Evolutionary conservation across 2,113 vertebrate species (phyloP).

Genomic region (Corydoras sp.): DNA sequence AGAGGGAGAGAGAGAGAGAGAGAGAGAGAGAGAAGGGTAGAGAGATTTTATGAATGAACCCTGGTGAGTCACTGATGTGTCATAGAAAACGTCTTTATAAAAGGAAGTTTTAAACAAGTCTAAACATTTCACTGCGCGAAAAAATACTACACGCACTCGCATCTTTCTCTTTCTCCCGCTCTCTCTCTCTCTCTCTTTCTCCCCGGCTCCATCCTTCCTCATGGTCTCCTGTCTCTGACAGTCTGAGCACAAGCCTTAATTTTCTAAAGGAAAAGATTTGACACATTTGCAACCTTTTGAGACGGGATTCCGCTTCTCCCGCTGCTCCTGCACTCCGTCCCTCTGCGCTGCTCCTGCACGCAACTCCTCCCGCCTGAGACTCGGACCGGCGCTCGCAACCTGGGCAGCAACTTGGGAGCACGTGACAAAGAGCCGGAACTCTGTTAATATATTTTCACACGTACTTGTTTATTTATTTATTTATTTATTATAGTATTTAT

Average conservation of each 20-base stretch:
- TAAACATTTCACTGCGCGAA: slow-evolving; percentile 78
- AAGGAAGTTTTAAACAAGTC: slow-evolving; percentile 80
- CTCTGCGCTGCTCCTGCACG: slow-evolving; percentile 47
- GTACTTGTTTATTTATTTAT: slow-evolving; percentile 43
- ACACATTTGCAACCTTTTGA: slow-evolving; percentile 44
- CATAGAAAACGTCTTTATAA: slow-evolving; percentile 79
- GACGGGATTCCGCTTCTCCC: slow-evolving; percentile 18
- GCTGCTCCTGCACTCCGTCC: slow-evolving; percentile 40
- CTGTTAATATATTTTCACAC: slow-evolving; percentile 53
- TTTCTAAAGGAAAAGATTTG: slow-evolving; percentile 41
- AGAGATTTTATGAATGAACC: slow-evolving; percentile 76
- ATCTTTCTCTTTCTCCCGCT: slow-evolving; percentile 61
- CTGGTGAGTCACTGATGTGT: slow-evolving; percentile 76
- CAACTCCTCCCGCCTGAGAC: slow-evolving; percentile 36
- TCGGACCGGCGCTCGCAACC: slow-evolving; percentile 36
- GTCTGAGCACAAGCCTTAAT: slow-evolving; percentile 41
- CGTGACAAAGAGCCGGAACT: slow-evolving; percentile 67
- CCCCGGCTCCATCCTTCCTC: slow-evolving; percentile 37
- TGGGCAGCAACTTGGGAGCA: slow-evolving; percentile 55
- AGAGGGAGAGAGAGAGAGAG: slow-evolving; percentile 33
- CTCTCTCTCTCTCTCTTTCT: slow-evolving; percentile 41
- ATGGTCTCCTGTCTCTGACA: slow-evolving; percentile 15
- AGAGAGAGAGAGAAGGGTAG: slow-evolving; percentile 28
- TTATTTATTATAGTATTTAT: slow-evolving; percentile 44
- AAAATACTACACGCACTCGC: slow-evolving; percentile 69